Conservation (phyloP, 2,113 vertebrate genomes). For the Neolamprologus variostigma region DNA sequence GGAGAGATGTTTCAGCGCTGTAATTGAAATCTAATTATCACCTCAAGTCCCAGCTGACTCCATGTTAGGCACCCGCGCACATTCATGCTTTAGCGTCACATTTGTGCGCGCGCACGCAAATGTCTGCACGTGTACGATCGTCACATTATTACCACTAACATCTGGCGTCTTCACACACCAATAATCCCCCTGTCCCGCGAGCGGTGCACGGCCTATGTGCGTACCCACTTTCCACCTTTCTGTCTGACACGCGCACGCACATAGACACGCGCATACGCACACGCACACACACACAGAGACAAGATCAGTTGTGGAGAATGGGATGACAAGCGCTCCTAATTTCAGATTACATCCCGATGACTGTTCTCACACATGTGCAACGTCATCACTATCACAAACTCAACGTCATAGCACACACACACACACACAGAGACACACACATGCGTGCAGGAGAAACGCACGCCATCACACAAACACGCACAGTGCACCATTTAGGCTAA, state of each 20-base stretch:
- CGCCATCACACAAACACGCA: not conserved
- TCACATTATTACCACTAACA: conserved; percentile 57
- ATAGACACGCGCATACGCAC: not conserved
- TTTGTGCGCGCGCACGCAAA: not conserved
- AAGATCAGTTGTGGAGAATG: not conserved
- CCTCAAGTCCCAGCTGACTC: conserved; percentile 61
- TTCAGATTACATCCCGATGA: conserved; percentile 14
- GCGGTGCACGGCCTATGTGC: conserved; percentile 37
- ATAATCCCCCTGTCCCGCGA: conserved; percentile 54
- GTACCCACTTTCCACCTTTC: not conserved
- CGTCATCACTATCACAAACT: conserved; percentile 59
- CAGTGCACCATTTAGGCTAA: conserved; percentile 12
- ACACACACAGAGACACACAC: not conserved
- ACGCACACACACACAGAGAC: not conserved
- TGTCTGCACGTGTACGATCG: conserved; percentile 30
- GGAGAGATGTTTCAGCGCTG: conserved; percentile 45
- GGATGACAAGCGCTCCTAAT: conserved; percentile 9
- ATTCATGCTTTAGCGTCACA: not conserved
- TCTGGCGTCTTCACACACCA: conserved; percentile 66
- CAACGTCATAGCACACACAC: conserved; percentile 35
- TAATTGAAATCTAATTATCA: conserved; percentile 76
- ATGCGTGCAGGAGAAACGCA: not conserved
- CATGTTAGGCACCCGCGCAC: not conserved
- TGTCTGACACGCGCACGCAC: not conserved
- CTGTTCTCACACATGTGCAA: conserved; percentile 42